phyloP scores from a whole-genome alignment of 1,140 invertebrate genomes.

The Phenacoccus solenopsis region DNA sequence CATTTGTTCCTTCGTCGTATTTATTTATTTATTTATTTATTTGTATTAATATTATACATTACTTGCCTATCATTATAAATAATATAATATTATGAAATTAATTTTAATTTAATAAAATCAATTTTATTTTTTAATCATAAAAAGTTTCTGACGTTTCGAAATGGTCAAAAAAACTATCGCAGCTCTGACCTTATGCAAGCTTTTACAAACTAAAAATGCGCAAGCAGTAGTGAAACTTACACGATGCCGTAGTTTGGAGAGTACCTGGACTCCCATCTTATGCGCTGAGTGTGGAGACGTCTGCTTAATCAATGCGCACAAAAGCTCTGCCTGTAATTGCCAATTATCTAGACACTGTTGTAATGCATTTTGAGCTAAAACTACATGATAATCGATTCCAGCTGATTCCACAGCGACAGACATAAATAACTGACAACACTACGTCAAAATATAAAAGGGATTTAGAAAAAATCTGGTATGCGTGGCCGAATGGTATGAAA shows the following conservation, averaged over 20 bases:
- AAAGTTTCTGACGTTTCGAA: too few relatives aligned
- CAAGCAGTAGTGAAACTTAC: constrained; percentile 27
- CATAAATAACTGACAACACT: constrained; percentile 89
- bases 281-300: constrained; percentile 75
- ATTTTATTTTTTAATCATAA: too few relatives aligned
- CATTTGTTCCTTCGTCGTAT: too few relatives aligned
- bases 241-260: constrained; percentile 31
- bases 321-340: constrained; percentile 83
- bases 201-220: constrained; percentile 18
- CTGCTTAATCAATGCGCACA: constrained; percentile 82
- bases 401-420: constrained; percentile 86
- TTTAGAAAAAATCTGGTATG: not conserved
- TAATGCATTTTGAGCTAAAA: constrained; percentile 83
- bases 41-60: too few relatives aligned
- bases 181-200: not conserved
- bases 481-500: not conserved
- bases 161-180: too few relatives aligned
- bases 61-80: too few relatives aligned
- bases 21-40: too few relatives aligned
- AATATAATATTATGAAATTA: too few relatives aligned
- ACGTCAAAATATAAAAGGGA: constrained; percentile 28
- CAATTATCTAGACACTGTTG: constrained; percentile 77
- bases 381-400: constrained; percentile 90
- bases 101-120: too few relatives aligned
- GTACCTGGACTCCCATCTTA: constrained; percentile 82